Base-by-base conservation (phyloP, 2,888 invertebrate genomes). In the Strigamia crassipes region DNA sequence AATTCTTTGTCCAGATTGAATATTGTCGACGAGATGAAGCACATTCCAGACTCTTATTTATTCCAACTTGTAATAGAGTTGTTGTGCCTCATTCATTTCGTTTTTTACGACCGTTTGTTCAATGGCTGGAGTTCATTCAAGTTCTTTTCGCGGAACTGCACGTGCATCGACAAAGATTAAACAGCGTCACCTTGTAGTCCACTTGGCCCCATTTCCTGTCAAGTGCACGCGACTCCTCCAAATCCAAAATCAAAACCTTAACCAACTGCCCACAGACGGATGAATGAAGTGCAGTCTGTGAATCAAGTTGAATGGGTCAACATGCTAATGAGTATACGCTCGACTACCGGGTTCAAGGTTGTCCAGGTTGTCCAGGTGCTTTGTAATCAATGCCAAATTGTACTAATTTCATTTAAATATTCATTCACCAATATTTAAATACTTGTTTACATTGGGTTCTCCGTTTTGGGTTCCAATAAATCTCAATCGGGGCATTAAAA, bases 101-200 rank as follows among this genome's bases (percentile, higher is more conserved):
- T 51, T 51, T 51, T 51, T 51, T 51, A 51, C 51, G 51, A 51
- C 51, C 51, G 51, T 51, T 51, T 51, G 51, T 51, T 51, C 51
- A 51, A 51, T 51, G 51, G 51, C 51, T 51, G 51, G 51, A 51
- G 51, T 51, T 51, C 51, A 51, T 51, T 51, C 51, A 51, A 51
- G 51, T 18, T 2, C 51, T n/a, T 51, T 51, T 51, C 51, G 51
- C 18, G 8, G 51, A 51, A 51, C 51, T 51, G 51, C 51, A 51
- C 51, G 51, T 51, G 51, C 51, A 18, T 51, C 51, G 51, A 51
- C 51, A 51, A 51, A 51, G 51, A 51, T 51, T 51, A 51, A 51
- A 51, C 51, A 51, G 12, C 51, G 51, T n/a, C 51, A 51, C 15
- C 51, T 51, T 15, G 2, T 46, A 46, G 3, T 46, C 42, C 42